A percentile compares a stretch with the other conserved stretches of the same genome.
phyloP scores from a whole-genome alignment of 1,140 invertebrate genomes.

The Atta cephalotes region DNA sequence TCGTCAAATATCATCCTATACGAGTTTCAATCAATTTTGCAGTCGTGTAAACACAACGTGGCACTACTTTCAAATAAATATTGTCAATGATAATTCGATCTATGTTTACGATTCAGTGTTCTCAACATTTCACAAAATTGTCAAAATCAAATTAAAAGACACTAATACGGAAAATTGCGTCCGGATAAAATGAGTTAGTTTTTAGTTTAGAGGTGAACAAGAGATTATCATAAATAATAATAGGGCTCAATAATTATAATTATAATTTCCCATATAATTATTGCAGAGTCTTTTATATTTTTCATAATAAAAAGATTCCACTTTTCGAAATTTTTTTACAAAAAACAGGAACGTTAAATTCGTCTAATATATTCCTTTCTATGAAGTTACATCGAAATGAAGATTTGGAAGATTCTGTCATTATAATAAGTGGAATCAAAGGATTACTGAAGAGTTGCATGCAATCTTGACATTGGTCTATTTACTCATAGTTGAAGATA shows the following conservation, averaged over 20 bases:
- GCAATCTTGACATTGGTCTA: slow-evolving; percentile 7
- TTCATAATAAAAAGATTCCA: neutral
- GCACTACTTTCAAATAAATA: neutral
- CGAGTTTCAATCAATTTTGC: neutral
- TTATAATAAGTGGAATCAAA: neutral
- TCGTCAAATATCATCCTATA: neutral
- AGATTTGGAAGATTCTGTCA: neutral
- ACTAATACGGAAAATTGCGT: too few species aligned
- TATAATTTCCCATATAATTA: too few species aligned
- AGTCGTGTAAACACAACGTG: neutral
- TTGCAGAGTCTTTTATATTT: neutral
- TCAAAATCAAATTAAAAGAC: neutral
- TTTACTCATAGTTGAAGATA: neutral
- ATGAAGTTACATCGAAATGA: neutral
- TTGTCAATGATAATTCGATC: neutral
- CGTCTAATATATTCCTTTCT: neutral
- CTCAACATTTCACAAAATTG: neutral
- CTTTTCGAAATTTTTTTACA: neutral
- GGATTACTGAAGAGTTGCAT: neutral
- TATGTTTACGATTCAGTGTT: neutral
- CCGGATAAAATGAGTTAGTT: too few species aligned
- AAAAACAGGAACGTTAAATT: neutral
- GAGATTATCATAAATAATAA: too few species aligned
- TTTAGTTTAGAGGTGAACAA: too few species aligned
- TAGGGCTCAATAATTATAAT: too few species aligned